Evolutionary conservation across 2,888 invertebrate genomes (phyloP).

Genomic region (Maniola hyperantus): DNA sequence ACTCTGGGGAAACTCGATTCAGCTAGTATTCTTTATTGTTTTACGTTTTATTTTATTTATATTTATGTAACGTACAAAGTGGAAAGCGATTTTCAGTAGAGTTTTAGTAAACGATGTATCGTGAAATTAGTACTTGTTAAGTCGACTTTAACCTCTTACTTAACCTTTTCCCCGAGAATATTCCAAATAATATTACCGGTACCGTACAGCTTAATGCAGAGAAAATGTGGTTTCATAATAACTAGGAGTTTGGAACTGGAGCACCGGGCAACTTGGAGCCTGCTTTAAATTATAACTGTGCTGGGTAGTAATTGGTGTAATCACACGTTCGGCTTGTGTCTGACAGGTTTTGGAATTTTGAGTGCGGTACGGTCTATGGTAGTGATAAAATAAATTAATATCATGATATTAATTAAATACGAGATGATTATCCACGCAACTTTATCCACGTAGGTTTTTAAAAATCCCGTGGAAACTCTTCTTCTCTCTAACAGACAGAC

Average conservation of each 20-base stretch:
- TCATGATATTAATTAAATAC: not conserved
- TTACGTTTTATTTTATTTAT: too few species aligned
- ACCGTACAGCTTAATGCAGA: slow-evolving; percentile 2
- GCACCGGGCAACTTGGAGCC: not conserved
- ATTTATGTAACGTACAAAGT: too few species aligned
- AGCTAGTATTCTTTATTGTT: too few species aligned
- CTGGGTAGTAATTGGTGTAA: slow-evolving; percentile 19
- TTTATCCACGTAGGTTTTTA: not conserved
- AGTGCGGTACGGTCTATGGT: not conserved
- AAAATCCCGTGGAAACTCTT: too few species aligned
- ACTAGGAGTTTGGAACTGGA: slow-evolving; percentile 4
- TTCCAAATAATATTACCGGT: slow-evolving; percentile 1
- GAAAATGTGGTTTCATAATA: slow-evolving; percentile 6
- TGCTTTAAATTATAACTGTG: slow-evolving; percentile 15
- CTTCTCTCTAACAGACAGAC: too few species aligned
- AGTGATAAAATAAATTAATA: slow-evolving; percentile 8
- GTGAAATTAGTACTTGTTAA: not conserved
- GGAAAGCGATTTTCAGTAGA: too few species aligned
- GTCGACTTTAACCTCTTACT: not conserved
- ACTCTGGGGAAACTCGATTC: too few species aligned
- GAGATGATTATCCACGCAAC: not conserved
- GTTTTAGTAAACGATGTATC: not conserved
- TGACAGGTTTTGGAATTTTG: slow-evolving; percentile 20
- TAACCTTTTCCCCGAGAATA: not conserved
- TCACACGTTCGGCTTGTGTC: slow-evolving; percentile 16